Conservation (phyloP, 1,140 invertebrate genomes). For the Tribolium madens region DNA sequence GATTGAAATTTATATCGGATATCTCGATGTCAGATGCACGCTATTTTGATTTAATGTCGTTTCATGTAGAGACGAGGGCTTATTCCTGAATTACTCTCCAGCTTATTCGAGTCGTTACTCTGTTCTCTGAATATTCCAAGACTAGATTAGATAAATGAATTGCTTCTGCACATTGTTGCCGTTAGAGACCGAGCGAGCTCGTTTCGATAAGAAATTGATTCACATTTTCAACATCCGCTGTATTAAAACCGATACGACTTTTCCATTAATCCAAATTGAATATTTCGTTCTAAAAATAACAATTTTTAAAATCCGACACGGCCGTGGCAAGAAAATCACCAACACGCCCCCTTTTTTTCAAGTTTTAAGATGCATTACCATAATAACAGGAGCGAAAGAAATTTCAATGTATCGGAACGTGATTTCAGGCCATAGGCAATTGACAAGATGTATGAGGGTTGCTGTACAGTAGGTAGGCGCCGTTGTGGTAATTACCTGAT, state of each 20-base stretch:
- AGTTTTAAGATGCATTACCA: background rate
- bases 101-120: slow-evolving; percentile 28
- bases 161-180: slow-evolving; percentile 8
- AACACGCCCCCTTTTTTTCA: background rate
- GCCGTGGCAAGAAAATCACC: background rate
- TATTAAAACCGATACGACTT: background rate
- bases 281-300: background rate
- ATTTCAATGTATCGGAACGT: background rate
- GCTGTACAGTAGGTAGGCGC: background rate
- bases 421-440: background rate
- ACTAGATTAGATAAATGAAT: slow-evolving; percentile 27
- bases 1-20: slow-evolving; percentile 39
- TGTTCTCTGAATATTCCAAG: slow-evolving; percentile 19
- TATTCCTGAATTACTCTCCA: slow-evolving; percentile 25
- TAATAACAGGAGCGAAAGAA: background rate
- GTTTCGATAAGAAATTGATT: background rate
- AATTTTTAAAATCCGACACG: background rate
- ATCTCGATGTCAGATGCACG: slow-evolving; percentile 35
- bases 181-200: background rate
- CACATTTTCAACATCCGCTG: background rate
- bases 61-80: slow-evolving; percentile 30
- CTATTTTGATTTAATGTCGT: slow-evolving; percentile 39
- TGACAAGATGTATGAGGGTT: background rate
- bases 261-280: background rate
- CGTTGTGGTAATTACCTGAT: background rate